A percentile compares a stretch with the other conserved stretches of the same genome.
Conservation (phyloP, 2,888 invertebrate genomes). For the Agriotes lineatus region DNA sequence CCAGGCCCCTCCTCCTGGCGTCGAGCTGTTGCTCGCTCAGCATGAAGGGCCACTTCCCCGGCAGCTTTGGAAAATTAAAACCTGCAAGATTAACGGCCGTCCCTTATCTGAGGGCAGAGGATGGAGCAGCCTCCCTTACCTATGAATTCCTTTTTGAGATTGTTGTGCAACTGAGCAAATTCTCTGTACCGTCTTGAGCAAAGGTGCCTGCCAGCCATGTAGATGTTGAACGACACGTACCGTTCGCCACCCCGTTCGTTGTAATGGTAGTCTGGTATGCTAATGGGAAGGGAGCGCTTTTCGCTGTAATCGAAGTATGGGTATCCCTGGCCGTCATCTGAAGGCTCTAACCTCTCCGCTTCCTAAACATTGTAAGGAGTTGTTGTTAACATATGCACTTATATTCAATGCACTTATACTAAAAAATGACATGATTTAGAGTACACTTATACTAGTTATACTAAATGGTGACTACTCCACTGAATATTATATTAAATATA, state of each 20-base stretch:
- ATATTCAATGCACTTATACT: no score
- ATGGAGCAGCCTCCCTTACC: conserved; percentile 66
- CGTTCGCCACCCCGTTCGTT: conserved; percentile 89
- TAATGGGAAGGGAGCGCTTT: conserved; percentile 89
- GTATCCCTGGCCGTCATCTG: conserved; percentile 85
- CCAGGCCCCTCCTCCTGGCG: conserved; percentile 91
- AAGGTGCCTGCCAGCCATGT: conserved; percentile 98
- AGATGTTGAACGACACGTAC: conserved; percentile 96
- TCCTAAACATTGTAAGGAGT: conserved; percentile 76
- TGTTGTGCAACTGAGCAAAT: conserved; percentile 90
- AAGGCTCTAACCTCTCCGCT: conserved; percentile 85
- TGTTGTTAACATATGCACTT: no score
- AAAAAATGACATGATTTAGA: no score
- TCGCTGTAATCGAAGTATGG: conserved; percentile 92
- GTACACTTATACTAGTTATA: no score
- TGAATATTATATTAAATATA: no score
- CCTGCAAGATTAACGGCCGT: conserved; percentile 68
- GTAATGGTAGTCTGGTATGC: conserved; percentile 95
- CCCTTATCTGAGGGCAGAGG: no score
- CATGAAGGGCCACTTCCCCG: conserved; percentile 98
- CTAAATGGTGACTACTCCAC: no score
- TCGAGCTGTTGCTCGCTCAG: conserved; percentile 98
- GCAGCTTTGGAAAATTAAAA: conserved; percentile 96
- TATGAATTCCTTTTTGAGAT: conserved; percentile 92
- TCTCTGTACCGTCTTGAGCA: conserved; percentile 97